Percentiles rank a stretch among this genome's conserved stretches.
Evolutionary conservation across 1,140 invertebrate genomes (phyloP).

Genomic region (Drosophila insularis): DNA sequence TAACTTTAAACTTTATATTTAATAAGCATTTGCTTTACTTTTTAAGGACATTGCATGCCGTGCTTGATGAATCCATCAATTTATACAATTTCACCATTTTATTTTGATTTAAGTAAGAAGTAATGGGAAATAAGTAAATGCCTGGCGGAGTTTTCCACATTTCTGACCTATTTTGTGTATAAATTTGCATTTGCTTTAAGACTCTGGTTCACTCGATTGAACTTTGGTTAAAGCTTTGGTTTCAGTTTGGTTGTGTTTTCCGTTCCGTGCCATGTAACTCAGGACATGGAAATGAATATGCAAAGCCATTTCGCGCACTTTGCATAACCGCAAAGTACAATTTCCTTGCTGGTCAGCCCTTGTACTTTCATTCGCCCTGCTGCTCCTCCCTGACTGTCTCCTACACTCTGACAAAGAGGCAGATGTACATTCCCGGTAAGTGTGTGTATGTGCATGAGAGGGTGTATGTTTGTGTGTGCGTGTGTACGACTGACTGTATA

Average conservation of each 20-base stretch:
- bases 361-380: constrained; percentile 9
- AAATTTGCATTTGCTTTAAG: constrained; percentile 63
- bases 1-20: no score
- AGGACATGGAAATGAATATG: constrained; percentile 72
- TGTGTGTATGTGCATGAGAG: constrained; percentile 15
- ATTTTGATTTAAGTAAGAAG: no score
- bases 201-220: constrained; percentile 32
- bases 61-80: background rate
- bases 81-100: background rate
- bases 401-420: constrained; percentile 4
- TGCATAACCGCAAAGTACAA: constrained; percentile 64
- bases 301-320: constrained; percentile 57
- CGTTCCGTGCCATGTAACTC: constrained; percentile 28
- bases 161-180: constrained; percentile 23
- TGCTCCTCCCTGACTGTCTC: background rate
- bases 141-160: background rate
- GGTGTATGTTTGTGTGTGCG: constrained; percentile 11
- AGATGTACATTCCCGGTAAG: background rate
- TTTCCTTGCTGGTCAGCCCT: constrained; percentile 56
- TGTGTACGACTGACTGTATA: constrained; percentile 5
- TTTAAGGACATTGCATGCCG: no score
- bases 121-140: background rate
- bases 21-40: no score
- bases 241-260: constrained; percentile 40
- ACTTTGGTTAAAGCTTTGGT: constrained; percentile 39